Percentiles rank a stretch among this genome's conserved stretches.
These are phyloP conservation scores for Coendou prehensilis DNA, from an alignment of 2,797 vertebrate species.

Conservation along the genomic window DNA sequence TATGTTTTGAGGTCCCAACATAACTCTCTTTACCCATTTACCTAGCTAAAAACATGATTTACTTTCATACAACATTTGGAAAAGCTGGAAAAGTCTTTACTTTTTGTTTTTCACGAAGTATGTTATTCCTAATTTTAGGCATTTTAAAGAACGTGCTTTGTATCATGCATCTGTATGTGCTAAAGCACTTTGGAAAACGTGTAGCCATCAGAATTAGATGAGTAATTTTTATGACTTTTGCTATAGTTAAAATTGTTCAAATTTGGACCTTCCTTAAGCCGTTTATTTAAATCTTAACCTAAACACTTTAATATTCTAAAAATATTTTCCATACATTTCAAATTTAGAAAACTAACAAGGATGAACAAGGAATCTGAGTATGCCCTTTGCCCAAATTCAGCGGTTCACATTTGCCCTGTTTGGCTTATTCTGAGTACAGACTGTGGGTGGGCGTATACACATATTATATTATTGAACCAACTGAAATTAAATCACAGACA, in stretches of 20 bases:
- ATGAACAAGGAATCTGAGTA: not conserved
- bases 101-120: not conserved
- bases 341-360: not conserved
- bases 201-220: not conserved
- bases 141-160: not conserved
- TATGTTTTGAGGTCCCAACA: slow-evolving; percentile 5
- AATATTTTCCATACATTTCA: slow-evolving; percentile 23
- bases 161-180: not conserved
- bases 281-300: slow-evolving; percentile 25
- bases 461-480: not conserved
- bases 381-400: not conserved
- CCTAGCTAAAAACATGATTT: not conserved
- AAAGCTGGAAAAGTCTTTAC: not conserved
- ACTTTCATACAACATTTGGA: not conserved
- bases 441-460: not conserved
- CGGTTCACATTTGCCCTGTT: not conserved
- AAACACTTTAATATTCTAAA: not conserved
- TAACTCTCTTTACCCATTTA: not conserved
- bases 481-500: slow-evolving; percentile 39
- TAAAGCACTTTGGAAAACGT: slow-evolving; percentile 7
- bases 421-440: not conserved
- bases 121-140: not conserved
- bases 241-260: not conserved
- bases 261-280: slow-evolving; percentile 16
- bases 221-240: not conserved